Evolutionary conservation across 2,888 invertebrate genomes (phyloP).

Genomic region (Amblyteles armatorius): DNA sequence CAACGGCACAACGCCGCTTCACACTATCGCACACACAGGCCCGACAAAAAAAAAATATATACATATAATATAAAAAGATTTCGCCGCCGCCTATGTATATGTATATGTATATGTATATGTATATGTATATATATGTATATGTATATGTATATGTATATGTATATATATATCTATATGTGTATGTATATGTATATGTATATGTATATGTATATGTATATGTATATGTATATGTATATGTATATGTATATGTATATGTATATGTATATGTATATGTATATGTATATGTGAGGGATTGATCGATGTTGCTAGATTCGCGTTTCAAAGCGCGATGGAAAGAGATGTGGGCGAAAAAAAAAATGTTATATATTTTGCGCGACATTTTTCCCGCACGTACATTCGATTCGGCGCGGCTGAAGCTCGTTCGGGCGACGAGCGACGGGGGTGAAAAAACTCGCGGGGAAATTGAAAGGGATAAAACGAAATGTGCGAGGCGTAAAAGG

Average conservation of each 20-base stretch:
- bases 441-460: conserved; percentile 17
- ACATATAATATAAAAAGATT: too few species aligned
- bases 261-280: too few species aligned
- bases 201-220: too few species aligned
- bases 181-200: too few species aligned
- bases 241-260: too few species aligned
- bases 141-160: too few species aligned
- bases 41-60: too few species aligned
- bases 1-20: conserved; percentile 51
- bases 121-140: too few species aligned
- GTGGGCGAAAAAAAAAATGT: conserved; percentile 28
- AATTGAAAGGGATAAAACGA: conserved; percentile 40
- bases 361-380: conserved; percentile 42
- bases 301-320: conserved; percentile 20
- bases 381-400: conserved; percentile 48
- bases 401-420: conserved; percentile 42
- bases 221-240: too few species aligned
- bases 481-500: background rate
- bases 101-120: too few species aligned
- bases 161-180: too few species aligned
- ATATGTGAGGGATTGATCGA: background rate
- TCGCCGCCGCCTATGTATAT: too few species aligned
- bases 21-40: background rate
- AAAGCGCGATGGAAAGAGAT: conserved; percentile 36
- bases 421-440: conserved; percentile 33